Evolutionary conservation across 1,140 invertebrate species (phyloP).

Genomic region (Cecropterus lyciades): DNA sequence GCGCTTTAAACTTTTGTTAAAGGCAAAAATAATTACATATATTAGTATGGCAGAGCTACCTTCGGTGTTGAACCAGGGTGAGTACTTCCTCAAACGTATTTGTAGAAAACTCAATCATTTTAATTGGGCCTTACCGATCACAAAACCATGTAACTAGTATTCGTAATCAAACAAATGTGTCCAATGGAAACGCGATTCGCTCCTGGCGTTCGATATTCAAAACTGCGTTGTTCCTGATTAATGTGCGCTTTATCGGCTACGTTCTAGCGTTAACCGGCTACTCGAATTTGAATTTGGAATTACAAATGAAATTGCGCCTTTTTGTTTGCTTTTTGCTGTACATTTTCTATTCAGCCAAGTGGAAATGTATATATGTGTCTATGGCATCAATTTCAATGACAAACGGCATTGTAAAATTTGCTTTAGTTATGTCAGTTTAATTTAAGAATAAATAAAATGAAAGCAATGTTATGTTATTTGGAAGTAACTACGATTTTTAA

Average conservation of each 20-base stretch:
- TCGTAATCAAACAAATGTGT: slow-evolving; percentile 35
- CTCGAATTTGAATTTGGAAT: slow-evolving; percentile 37
- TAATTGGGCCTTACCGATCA: slow-evolving; percentile 1
- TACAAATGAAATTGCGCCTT: slow-evolving; percentile 26
- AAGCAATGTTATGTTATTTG: no score
- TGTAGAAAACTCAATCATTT: no score
- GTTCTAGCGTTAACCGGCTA: slow-evolving; percentile 43
- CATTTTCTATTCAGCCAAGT: slow-evolving; percentile 23
- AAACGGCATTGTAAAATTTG: neutral
- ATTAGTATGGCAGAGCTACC: no score
- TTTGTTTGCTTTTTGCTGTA: slow-evolving; percentile 24
- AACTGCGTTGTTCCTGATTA: slow-evolving; percentile 76
- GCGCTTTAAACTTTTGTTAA: no score
- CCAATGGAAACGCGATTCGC: slow-evolving; percentile 61
- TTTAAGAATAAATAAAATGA: no score
- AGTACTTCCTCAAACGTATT: no score
- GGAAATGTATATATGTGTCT: neutral
- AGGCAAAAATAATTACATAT: no score
- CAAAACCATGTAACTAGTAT: slow-evolving; percentile 53
- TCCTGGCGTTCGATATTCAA: slow-evolving; percentile 76
- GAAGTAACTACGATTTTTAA: no score
- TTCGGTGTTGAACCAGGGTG: no score
- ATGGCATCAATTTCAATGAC: neutral
- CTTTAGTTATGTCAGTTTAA: no score
- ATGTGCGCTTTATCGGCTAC: slow-evolving; percentile 68